phyloP scores from a whole-genome alignment of 2,113 vertebrate genomes.

The Chamaea fasciata region DNA sequence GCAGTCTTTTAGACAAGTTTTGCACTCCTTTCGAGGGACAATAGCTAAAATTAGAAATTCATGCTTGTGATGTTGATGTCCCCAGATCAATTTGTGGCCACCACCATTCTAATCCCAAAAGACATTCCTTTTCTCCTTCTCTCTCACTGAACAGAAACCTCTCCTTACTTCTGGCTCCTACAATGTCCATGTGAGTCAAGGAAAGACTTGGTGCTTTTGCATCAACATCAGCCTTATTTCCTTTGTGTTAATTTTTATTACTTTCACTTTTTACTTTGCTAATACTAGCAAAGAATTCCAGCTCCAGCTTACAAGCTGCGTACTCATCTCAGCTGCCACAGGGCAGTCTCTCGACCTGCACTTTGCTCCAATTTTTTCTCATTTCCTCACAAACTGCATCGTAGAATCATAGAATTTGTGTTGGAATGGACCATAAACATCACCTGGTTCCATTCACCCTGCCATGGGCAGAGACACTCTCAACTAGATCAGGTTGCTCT shows the following conservation, averaged over 20 bases:
- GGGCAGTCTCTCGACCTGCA: background rate
- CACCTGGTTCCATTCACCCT: background rate
- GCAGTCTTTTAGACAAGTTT: background rate
- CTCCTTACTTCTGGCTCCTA: background rate
- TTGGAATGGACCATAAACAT: background rate
- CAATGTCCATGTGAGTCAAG: background rate
- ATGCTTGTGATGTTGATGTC: background rate
- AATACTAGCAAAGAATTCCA: background rate
- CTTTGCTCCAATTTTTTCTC: background rate
- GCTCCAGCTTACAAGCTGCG: background rate
- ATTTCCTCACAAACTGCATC: background rate
- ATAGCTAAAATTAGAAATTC: background rate
- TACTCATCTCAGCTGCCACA: background rate
- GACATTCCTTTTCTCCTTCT: background rate
- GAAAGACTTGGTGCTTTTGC: rapidly evolving
- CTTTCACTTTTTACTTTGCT: background rate
- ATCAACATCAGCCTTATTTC: background rate
- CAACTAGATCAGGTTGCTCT: background rate
- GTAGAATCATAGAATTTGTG: background rate
- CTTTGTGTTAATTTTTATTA: background rate
- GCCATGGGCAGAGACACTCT: background rate
- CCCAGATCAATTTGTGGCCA: background rate
- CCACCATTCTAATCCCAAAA: background rate
- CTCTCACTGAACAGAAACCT: background rate
- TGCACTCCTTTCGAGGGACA: background rate